Evolutionary conservation across 2,113 vertebrate genomes (phyloP).

Genomic region (Hippopotamus amphibius): DNA sequence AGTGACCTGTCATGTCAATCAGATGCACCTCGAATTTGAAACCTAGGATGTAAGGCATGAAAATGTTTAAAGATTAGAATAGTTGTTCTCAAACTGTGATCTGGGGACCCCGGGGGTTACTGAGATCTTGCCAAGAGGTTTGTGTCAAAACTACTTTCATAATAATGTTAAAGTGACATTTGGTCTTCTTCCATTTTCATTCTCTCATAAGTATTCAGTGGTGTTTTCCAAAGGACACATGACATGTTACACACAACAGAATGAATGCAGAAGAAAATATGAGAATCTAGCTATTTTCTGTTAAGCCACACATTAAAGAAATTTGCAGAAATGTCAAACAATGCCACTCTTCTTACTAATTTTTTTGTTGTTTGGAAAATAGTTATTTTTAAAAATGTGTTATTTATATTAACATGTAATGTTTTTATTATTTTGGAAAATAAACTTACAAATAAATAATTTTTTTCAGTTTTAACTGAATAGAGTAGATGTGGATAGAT

Average conservation of each 20-base stretch:
- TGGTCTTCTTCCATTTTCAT: background rate
- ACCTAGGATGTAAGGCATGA: background rate
- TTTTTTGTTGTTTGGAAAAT: background rate
- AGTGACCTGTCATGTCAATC: background rate
- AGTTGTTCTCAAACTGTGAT: background rate
- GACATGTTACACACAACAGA: background rate
- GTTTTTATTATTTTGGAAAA: background rate
- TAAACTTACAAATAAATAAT: background rate
- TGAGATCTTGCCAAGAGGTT: background rate
- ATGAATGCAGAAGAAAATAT: background rate
- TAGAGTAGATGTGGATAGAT: background rate
- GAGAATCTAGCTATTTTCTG: background rate
- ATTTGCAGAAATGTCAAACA: slow-evolving; percentile 41
- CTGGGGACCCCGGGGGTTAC: background rate
- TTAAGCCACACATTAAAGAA: background rate
- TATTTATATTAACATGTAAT: background rate
- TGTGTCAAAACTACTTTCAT: slow-evolving; percentile 26
- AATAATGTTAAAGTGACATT: slow-evolving; percentile 28
- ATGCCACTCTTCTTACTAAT: background rate
- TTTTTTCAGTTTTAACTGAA: slow-evolving; percentile 38
- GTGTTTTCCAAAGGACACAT: background rate
- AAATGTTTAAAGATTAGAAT: background rate
- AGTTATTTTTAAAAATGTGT: background rate
- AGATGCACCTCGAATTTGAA: background rate
- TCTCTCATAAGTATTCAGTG: background rate